Base-by-base conservation (phyloP, 2,888 invertebrate species). In the Temnothorax rugatulus region DNA sequence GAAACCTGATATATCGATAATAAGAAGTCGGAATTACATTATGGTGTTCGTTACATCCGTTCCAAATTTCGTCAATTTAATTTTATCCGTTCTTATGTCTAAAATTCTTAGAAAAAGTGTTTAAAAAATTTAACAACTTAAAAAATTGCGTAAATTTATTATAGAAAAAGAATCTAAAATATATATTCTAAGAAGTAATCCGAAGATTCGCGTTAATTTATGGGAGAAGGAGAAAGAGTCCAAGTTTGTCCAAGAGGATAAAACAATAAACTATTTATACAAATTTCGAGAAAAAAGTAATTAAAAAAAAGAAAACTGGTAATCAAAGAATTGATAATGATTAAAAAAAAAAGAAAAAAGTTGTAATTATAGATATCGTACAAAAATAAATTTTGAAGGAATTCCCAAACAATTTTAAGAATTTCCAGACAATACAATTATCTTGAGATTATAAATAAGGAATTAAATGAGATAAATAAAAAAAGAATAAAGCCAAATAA, bases 1-100 rank as follows among this genome's bases (percentile, higher is more conserved):
- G n/a, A 61, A 61, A 74, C 15, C 21, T 44, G 54, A 25, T 54
- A 38, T 52, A 52, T 52, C n/a, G 15, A 4, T 69, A 54, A 69
- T 38, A 34, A 38, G 38, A 54, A 3, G 4, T 38, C 9, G 29
- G 8, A 71, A 54, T 69, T 52, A 52, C 15, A 71, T 54, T 21
- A 21, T 15, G 38, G 8, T 25, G 8, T 25, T 29, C 18, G 9
- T n/a, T 2, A 44, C 13, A 44, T 74, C n/a, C 7, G 29, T 29
- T 18, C n/a, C 13, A 7, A 71, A 71, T 71, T 54, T 38, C 4
- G 47, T 7, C 9, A 38, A 38, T n/a, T 5, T 63, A 38, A 38
- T 63, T 61, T 34, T n/a, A 63, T 34, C 4, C 13, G 15, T 18
- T 34, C 25, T 63, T 9, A n/a, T 38, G 13, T 13, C 11, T n/a